These are phyloP conservation scores for Metellina segmentata DNA, from an alignment of 2,888 invertebrate species.

Conservation along the genomic window DNA sequence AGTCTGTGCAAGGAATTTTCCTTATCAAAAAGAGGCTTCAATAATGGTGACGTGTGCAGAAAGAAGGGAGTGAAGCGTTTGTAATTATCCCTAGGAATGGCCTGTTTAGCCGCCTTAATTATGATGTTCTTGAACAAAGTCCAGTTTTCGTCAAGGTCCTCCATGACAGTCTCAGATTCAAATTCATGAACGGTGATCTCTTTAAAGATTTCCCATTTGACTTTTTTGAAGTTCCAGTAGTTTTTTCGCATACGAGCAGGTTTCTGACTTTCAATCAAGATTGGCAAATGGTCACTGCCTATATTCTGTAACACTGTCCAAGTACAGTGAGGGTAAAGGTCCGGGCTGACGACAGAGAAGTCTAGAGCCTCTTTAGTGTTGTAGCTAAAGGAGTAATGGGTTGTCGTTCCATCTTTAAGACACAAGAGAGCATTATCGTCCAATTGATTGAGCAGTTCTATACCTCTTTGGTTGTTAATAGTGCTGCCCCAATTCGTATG, in stretches of 20 bases:
- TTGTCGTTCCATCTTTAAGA: conserved; percentile 30
- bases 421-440: neutral
- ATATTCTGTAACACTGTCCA: conserved; percentile 29
- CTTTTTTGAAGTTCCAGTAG: conserved; percentile 21
- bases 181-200: too few species aligned
- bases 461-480: too few species aligned
- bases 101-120: too few species aligned
- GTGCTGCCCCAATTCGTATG: too few species aligned
- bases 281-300: conserved; percentile 26
- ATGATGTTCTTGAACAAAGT: too few species aligned
- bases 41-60: too few species aligned
- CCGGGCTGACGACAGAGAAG: conserved; percentile 34
- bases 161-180: too few species aligned
- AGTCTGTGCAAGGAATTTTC: too few species aligned
- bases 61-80: neutral
- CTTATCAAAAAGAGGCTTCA: conserved; percentile 7
- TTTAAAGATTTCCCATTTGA: conserved; percentile 10
- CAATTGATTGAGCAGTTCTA: too few species aligned
- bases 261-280: conserved; percentile 12
- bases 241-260: neutral
- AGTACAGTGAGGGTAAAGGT: neutral
- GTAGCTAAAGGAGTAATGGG: conserved; percentile 43
- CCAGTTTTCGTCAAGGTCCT: too few species aligned
- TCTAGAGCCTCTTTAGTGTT: conserved; percentile 32
- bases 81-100: neutral